These are phyloP conservation scores for Eupithecia tripunctaria DNA, from an alignment of 2,888 invertebrate genomes.

Conservation along the genomic window DNA sequence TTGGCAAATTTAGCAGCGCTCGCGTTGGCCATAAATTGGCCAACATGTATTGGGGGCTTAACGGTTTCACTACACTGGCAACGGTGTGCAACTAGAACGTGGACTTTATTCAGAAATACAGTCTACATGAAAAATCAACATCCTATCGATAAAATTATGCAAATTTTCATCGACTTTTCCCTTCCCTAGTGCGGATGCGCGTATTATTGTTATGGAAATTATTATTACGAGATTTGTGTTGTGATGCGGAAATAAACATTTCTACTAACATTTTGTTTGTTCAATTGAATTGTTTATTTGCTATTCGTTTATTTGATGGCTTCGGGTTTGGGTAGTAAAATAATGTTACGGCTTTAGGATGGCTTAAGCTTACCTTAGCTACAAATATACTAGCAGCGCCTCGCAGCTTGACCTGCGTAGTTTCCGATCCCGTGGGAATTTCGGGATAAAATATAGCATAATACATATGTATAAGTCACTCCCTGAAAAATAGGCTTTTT, in stretches of 20 bases:
- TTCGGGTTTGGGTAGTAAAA: background rate
- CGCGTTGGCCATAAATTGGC: too few species aligned
- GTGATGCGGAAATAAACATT: constrained; percentile 35
- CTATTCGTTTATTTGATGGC: constrained; percentile 10
- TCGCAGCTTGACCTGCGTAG: too few species aligned
- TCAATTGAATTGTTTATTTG: constrained; percentile 13
- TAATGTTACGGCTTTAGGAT: background rate
- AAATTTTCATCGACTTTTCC: constrained; percentile 15
- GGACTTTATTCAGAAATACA: too few species aligned
- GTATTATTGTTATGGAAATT: constrained; percentile 44
- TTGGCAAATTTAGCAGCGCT: too few species aligned
- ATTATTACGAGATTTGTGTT: constrained; percentile 43
- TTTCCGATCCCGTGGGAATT: too few species aligned
- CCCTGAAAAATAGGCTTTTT: too few species aligned
- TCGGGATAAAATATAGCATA: too few species aligned
- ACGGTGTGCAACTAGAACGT: too few species aligned
- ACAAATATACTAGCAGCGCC: background rate
- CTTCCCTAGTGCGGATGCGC: constrained; percentile 34
- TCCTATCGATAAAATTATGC: constrained; percentile 12
- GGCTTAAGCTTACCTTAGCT: background rate
- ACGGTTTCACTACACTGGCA: too few species aligned
- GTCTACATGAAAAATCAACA: background rate
- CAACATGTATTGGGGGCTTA: too few species aligned
- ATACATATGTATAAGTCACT: too few species aligned
- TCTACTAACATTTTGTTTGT: constrained; percentile 25